These are phyloP conservation scores for Nyctereutes procyonoides DNA, from an alignment of 2,113 vertebrate species.

Conservation along the genomic window DNA sequence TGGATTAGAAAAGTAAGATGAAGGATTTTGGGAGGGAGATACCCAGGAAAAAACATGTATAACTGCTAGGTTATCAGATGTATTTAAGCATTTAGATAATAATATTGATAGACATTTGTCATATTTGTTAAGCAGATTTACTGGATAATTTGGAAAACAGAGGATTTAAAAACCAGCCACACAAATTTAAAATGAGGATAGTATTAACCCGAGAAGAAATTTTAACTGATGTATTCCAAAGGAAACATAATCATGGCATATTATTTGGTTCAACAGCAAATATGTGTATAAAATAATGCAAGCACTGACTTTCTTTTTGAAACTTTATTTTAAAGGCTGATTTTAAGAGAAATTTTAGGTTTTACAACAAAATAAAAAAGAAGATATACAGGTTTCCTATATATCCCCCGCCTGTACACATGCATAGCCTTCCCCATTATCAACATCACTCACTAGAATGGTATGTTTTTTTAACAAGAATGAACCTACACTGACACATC, in stretches of 20 bases:
- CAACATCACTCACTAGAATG: background rate
- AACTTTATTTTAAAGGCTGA: background rate
- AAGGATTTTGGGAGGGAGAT: background rate
- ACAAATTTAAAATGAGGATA: slow-evolving; percentile 37
- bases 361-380: background rate
- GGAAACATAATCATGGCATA: background rate
- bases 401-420: background rate
- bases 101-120: background rate
- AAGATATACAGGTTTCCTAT: background rate
- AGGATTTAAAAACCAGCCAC: background rate
- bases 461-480: background rate
- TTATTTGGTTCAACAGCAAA: background rate
- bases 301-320: background rate
- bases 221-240: background rate
- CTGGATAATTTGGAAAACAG: background rate
- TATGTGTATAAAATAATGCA: background rate
- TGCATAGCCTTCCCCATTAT: background rate
- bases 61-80: background rate
- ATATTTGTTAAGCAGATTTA: background rate
- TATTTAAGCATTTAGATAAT: background rate
- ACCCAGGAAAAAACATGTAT: background rate
- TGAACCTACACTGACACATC: background rate
- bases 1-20: background rate
- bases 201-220: background rate
- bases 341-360: background rate